Evolutionary conservation across 2,113 vertebrate species (phyloP).

Genomic region (Pedionomus torquatus): DNA sequence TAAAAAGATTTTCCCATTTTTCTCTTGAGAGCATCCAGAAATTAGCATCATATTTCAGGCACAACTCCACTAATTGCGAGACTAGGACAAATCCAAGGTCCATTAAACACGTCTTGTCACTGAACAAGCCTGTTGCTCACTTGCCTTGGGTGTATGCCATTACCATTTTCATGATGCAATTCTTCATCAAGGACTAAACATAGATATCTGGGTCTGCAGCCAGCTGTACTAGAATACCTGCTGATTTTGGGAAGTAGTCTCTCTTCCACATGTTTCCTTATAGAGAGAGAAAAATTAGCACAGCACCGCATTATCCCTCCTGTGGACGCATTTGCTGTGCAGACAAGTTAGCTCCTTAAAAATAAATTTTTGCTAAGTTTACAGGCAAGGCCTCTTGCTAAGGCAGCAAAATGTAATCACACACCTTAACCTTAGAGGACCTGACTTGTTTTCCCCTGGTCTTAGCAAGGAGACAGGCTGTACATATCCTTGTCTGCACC

Average conservation of each 20-base stretch:
- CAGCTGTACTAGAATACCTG: not conserved
- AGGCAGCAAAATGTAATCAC: not conserved
- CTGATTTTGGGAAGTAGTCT: not conserved
- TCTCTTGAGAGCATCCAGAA: not conserved
- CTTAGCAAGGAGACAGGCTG: fast-evolving
- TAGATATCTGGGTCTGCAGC: not conserved
- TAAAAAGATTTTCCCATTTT: not conserved
- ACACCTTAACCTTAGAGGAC: fast-evolving
- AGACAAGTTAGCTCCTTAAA: not conserved
- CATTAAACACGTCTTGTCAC: not conserved
- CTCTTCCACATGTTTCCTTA: not conserved
- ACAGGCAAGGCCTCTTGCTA: not conserved
- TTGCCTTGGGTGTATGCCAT: not conserved
- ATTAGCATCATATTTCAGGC: not conserved
- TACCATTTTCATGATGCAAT: not conserved
- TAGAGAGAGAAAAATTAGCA: not conserved
- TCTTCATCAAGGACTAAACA: not conserved
- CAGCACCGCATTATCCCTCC: not conserved
- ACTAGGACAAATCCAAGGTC: not conserved
- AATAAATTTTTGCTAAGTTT: not conserved
- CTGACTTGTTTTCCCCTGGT: fast-evolving
- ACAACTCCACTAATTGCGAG: not conserved
- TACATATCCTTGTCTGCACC: fast-evolving
- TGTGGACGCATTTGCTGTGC: not conserved
- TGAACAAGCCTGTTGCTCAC: not conserved